Evolutionary conservation across 2,113 vertebrate species (phyloP).

Genomic region (Prunella fulvescens): DNA sequence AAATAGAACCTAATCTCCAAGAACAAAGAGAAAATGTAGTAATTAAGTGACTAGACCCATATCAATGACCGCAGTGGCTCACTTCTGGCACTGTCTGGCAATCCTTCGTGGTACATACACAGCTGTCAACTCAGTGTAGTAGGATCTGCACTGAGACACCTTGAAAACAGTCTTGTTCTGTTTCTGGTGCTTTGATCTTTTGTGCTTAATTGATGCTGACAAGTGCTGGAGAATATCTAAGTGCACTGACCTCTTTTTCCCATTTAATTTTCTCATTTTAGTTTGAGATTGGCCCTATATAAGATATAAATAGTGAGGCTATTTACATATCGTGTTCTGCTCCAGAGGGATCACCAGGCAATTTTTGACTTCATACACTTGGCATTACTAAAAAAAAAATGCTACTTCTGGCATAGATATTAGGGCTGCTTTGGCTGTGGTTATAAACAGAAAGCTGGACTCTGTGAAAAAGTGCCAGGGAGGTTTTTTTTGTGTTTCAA

Average conservation of each 20-base stretch:
- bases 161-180: not conserved
- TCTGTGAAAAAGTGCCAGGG: not conserved
- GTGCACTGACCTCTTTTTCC: not conserved
- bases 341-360: slow-evolving; percentile 18
- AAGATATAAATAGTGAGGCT: slow-evolving; percentile 1
- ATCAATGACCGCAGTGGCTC: not conserved
- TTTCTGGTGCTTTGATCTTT: slow-evolving; percentile 24
- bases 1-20: not conserved
- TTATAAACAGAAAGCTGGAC: not conserved
- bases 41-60: not conserved
- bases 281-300: not conserved
- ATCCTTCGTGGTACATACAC: not conserved
- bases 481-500: not conserved
- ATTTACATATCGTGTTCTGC: not conserved
- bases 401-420: not conserved
- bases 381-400: slow-evolving; percentile 20
- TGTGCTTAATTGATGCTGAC: not conserved
- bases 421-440: not conserved
- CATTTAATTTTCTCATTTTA: slow-evolving; percentile 4
- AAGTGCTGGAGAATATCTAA: not conserved
- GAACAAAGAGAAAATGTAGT: not conserved
- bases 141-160: not conserved
- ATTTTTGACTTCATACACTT: slow-evolving; percentile 25
- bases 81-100: not conserved
- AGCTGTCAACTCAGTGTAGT: not conserved